Evolutionary conservation across 2,888 invertebrate species (phyloP).

Genomic region (Zygaena filipendulae): DNA sequence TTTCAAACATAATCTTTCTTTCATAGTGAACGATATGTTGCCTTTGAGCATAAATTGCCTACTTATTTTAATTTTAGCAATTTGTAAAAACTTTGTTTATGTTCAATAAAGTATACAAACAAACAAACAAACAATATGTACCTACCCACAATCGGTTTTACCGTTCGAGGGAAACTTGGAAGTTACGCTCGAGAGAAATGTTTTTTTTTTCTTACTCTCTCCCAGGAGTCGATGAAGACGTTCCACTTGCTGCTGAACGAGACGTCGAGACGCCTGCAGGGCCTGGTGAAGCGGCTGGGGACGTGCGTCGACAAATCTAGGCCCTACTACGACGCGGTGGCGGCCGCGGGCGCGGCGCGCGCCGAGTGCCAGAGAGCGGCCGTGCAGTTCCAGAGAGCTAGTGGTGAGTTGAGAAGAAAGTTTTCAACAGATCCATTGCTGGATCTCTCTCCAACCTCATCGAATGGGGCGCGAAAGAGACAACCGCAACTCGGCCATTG

Average conservation of each 20-base stretch:
- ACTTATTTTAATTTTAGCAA: no score
- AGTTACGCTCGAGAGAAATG: no score
- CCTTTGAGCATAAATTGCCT: no score
- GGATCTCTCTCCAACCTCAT: not conserved
- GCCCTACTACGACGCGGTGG: constrained; percentile 89
- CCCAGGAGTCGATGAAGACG: constrained; percentile 91
- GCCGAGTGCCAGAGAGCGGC: constrained; percentile 92
- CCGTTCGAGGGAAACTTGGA: no score
- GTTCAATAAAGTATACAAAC: no score
- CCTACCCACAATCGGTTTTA: no score
- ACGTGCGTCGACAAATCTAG: constrained; percentile 88
- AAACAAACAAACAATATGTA: no score
- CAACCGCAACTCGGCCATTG: not conserved
- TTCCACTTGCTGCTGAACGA: constrained; percentile 88
- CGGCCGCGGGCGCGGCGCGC: constrained; percentile 79
- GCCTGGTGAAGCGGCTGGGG: constrained; percentile 83
- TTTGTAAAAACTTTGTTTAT: no score
- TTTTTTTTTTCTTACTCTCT: constrained; percentile 4
- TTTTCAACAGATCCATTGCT: not conserved
- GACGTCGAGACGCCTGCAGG: constrained; percentile 83
- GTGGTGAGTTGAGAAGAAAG: no score
- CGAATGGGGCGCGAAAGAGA: not conserved
- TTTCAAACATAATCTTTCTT: no score
- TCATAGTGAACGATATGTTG: no score
- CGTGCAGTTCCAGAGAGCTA: constrained; percentile 89